Percentiles rank a stretch among this genome's conserved stretches.
Conservation (phyloP, 2,888 invertebrate species). For the Anticlea derivata region DNA sequence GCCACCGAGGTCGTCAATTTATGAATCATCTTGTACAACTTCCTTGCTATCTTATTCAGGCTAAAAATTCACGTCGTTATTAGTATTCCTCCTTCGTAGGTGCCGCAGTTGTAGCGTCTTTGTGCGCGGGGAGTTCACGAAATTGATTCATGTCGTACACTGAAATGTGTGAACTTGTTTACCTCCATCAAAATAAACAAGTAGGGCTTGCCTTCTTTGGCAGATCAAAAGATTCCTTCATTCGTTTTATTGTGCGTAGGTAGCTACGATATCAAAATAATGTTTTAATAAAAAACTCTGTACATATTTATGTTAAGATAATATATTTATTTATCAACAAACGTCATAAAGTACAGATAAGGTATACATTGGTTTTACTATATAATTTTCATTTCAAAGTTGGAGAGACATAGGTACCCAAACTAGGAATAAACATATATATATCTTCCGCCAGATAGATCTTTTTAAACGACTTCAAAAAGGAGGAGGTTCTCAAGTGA, state of each 20-base stretch:
- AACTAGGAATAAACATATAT: no score
- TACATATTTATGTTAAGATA: no score
- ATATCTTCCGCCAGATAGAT: no score
- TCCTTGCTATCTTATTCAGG: slow-evolving; percentile 39
- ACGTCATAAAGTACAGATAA: no score
- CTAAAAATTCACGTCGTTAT: slow-evolving; percentile 34
- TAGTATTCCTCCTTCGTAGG: slow-evolving; percentile 37
- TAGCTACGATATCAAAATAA: slow-evolving; percentile 28
- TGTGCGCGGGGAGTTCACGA: slow-evolving; percentile 33
- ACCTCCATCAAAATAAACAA: slow-evolving; percentile 39
- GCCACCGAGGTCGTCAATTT: no score
- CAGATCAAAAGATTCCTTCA: slow-evolving; percentile 31
- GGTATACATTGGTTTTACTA: no score
- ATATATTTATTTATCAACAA: no score
- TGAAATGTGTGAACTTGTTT: slow-evolving; percentile 38
- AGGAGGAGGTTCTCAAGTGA: no score
- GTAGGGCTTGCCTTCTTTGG: slow-evolving; percentile 28
- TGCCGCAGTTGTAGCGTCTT: slow-evolving; percentile 34
- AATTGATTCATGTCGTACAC: slow-evolving; percentile 35
- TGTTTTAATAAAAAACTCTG: neutral
- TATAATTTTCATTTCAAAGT: no score
- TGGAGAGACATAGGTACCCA: no score
- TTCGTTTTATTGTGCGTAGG: slow-evolving; percentile 20
- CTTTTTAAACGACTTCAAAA: no score
- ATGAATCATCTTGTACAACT: no score